Evolutionary conservation across 1,140 invertebrate genomes (phyloP), one percentile per base, ranked within the genome.

Genomic region (Pemphigus obesinymphae): DNA sequence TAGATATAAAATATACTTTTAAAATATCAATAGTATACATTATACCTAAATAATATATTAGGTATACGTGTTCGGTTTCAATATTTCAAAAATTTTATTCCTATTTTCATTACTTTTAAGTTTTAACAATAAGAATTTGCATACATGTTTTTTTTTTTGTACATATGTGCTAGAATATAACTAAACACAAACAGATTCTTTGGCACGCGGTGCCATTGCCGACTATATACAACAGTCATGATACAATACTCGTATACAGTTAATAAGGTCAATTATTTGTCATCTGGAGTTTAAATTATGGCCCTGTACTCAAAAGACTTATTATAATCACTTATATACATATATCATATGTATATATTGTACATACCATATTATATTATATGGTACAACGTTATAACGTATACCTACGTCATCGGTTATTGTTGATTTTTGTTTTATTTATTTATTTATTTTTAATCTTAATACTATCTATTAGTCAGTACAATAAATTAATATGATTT

Each of bases 191-290:
- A 58, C 50, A 80, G 37, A 80, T 80, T 80, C 76, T 80, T 63
- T 20, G 7, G 37, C 31, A 80, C n/a, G 40, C 76, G 34, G 17
- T 45, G 17, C 13, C 58, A 50, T 43, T 80, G 37, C 76, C 23
- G 34, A 43, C 37, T 45, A 29, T 45, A 43, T 20, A 45, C 34
- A 45, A 7, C 34, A 31, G 31, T 55, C 37, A 80, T 63, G 55
- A 23, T 63, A 63, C 55, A 26, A 61, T 37, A 80, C 26, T 80
- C 76, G 37, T 80, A 45, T 43, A 63, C 76, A 80, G 55, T 80
- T 80, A 80, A 80, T 80, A 80, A 63, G 76, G 76, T 80, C 76
- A 80, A 80, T 80, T 80, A 80, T 80, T 78, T 29, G 55, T 61
- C 76, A 63, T 80, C 76, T 43, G 55, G 37, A 40, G 40, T 63